Percentiles rank a stretch among this genome's conserved stretches.
phyloP scores from a whole-genome alignment of 2,113 vertebrate genomes.

The Thryonomys swinderianus region DNA sequence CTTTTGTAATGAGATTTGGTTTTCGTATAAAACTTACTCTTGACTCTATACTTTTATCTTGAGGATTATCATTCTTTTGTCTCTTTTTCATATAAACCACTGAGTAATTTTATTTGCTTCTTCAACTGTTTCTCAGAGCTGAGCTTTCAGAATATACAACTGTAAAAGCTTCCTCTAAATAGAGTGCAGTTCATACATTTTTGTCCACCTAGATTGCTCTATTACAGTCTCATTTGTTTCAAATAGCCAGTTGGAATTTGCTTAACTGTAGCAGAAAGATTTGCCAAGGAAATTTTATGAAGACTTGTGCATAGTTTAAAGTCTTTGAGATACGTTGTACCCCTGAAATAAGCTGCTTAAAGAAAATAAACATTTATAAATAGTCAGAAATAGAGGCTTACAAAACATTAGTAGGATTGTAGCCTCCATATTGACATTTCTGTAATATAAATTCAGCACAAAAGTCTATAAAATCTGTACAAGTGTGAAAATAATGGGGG shows the following conservation, averaged over 20 bases:
- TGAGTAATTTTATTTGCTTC: slow-evolving; percentile 55
- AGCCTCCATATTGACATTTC: slow-evolving; percentile 53
- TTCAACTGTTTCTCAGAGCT: slow-evolving; percentile 58
- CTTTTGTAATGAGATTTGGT: slow-evolving; percentile 47
- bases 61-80: not conserved
- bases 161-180: slow-evolving; percentile 53
- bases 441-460: slow-evolving; percentile 68
- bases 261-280: slow-evolving; percentile 57
- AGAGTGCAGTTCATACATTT: slow-evolving; percentile 53
- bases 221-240: slow-evolving; percentile 63
- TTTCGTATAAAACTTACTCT: slow-evolving; percentile 15
- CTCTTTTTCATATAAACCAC: slow-evolving; percentile 51
- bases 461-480: slow-evolving; percentile 62
- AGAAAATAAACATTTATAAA: slow-evolving; percentile 61
- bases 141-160: slow-evolving; percentile 43
- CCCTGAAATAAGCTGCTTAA: slow-evolving; percentile 57
- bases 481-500: slow-evolving; percentile 54
- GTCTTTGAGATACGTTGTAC: slow-evolving; percentile 45
- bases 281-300: slow-evolving; percentile 58
- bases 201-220: slow-evolving; percentile 48
- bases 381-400: slow-evolving; percentile 36
- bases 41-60: not conserved
- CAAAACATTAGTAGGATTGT: slow-evolving; percentile 41
- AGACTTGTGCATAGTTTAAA: slow-evolving; percentile 41
- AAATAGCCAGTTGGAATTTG: slow-evolving; percentile 58